Conservation (phyloP, 2,797 vertebrate species). For the Coregonus suidteri region DNA sequence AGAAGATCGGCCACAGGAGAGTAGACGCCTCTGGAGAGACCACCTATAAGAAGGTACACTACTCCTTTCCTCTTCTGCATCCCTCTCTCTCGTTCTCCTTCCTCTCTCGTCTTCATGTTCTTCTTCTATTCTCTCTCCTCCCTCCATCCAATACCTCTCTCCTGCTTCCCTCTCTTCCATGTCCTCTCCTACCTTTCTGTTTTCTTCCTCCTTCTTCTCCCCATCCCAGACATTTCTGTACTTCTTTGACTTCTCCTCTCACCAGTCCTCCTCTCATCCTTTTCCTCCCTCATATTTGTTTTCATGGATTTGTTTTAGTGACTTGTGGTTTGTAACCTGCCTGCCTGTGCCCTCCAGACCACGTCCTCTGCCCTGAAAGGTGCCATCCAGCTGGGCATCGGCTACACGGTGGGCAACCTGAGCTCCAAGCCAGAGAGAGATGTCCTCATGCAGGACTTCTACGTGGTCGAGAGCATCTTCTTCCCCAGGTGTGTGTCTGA, state of each 20-base stretch:
- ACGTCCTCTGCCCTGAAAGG: constrained; percentile 96
- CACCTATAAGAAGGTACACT: constrained; percentile 92
- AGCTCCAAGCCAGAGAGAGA: constrained; percentile 97
- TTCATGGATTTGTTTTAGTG: not conserved
- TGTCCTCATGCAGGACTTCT: constrained; percentile 98
- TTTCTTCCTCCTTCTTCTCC: too few species aligned
- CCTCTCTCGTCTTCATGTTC: too few species aligned
- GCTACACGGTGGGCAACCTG: constrained; percentile 95
- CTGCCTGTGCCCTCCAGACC: constrained; percentile 75
- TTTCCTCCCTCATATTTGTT: not conserved
- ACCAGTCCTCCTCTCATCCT: too few species aligned
- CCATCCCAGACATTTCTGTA: too few species aligned
- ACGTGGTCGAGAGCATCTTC: constrained; percentile 97
- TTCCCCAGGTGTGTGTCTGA: constrained; percentile 84
- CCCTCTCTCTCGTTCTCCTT: too few species aligned
- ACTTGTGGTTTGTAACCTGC: constrained; percentile 1
- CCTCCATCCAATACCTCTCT: too few species aligned
- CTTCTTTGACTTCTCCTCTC: too few species aligned
- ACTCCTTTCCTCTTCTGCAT: not conserved
- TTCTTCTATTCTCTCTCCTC: too few species aligned
- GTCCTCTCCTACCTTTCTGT: too few species aligned
- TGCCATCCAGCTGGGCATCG: constrained; percentile 95
- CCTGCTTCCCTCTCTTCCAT: too few species aligned
- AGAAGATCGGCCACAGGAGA: constrained; percentile 91
- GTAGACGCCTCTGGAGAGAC: constrained; percentile 95